Percentiles rank a stretch among this genome's conserved stretches.
phyloP scores from a whole-genome alignment of 2,797 vertebrate genomes.

The Borostomias antarcticus region DNA sequence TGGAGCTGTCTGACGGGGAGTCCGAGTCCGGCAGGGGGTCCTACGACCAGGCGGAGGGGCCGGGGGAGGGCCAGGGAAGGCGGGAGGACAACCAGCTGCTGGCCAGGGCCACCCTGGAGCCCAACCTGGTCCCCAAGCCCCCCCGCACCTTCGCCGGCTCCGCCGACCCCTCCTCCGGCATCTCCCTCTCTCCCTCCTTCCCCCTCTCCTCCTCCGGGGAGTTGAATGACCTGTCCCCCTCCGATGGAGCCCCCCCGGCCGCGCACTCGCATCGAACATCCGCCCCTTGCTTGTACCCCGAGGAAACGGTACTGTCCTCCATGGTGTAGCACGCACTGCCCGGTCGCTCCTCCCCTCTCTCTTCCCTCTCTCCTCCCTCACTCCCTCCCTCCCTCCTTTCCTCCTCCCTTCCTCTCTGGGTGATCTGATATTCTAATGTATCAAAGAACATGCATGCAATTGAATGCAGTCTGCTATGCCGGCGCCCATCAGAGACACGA shows the following conservation, averaged over 20 bases:
- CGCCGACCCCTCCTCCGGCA: constrained; percentile 94
- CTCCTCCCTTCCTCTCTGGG: constrained; percentile 33
- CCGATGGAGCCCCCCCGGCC: constrained; percentile 79
- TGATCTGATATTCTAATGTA: constrained; percentile 65
- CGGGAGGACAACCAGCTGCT: constrained; percentile 86
- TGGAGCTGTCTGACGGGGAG: constrained; percentile 91
- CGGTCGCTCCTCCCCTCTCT: neutral
- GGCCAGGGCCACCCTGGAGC: constrained; percentile 91
- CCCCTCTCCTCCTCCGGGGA: constrained; percentile 97
- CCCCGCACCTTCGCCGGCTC: constrained; percentile 94
- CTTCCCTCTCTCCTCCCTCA: constrained; percentile 20
- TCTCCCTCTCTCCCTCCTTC: constrained; percentile 97
- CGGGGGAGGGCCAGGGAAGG: constrained; percentile 71
- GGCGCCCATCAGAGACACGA: constrained; percentile 56
- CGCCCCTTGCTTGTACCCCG: constrained; percentile 69
- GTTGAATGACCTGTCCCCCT: constrained; percentile 94
- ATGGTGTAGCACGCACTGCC: constrained; percentile 67
- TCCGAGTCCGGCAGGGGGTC: constrained; percentile 88
- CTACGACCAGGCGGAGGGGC: constrained; percentile 82
- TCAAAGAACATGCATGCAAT: constrained; percentile 76
- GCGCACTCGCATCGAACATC: constrained; percentile 86
- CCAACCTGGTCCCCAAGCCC: constrained; percentile 95
- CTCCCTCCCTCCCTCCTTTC: constrained; percentile 36
- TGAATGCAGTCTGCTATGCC: constrained; percentile 64
- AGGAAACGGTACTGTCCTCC: constrained; percentile 76